Conservation (phyloP, 2,113 vertebrate species). For the Ardeotis arabs region DNA sequence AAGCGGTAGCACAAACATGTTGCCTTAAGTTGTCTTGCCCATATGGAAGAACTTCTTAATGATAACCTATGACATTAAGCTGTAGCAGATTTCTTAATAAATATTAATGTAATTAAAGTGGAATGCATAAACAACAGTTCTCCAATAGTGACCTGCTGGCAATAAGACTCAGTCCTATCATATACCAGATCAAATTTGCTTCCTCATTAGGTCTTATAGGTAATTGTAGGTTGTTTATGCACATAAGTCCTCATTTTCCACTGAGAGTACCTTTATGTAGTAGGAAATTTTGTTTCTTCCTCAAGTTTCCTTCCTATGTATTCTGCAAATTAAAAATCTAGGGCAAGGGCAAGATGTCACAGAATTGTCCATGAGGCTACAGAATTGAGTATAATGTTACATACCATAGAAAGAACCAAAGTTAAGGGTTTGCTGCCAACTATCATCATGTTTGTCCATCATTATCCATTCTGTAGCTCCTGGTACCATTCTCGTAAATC, state of each 20-base stretch:
- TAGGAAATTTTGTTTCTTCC: not conserved
- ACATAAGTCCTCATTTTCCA: not conserved
- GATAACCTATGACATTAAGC: not conserved
- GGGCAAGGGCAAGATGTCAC: not conserved
- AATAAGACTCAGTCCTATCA: not conserved
- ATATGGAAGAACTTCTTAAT: not conserved
- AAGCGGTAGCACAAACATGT: not conserved
- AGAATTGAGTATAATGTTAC: not conserved
- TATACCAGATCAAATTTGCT: not conserved
- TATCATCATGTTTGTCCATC: not conserved
- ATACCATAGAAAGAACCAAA: not conserved
- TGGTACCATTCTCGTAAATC: not conserved
- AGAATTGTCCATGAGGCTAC: not conserved
- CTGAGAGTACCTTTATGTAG: not conserved
- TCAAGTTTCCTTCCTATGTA: not conserved
- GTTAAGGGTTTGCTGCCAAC: not conserved
- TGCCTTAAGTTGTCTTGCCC: not conserved
- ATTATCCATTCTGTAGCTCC: not conserved
- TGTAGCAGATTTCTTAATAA: not conserved
- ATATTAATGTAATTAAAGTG: not conserved
- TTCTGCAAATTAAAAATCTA: not conserved
- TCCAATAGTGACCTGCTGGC: not conserved
- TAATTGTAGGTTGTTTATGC: not conserved
- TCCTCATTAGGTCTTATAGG: not conserved
- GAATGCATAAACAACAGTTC: not conserved